phyloP scores from a whole-genome alignment of 2,113 vertebrate genomes.

The Carassius auratus region DNA sequence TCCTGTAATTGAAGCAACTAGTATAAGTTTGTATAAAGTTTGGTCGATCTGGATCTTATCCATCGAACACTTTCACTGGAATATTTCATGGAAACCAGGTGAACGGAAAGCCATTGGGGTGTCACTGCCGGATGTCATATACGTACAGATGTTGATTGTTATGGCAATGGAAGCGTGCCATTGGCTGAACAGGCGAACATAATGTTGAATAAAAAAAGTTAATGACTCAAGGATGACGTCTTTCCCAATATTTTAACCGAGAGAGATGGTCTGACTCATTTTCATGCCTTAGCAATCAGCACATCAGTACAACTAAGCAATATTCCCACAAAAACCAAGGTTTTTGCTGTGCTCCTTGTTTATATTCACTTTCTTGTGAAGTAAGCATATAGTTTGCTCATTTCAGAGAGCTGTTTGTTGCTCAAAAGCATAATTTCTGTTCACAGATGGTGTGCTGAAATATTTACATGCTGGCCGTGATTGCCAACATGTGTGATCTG shows the following conservation, averaged over 20 bases:
- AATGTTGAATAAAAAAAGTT: background rate
- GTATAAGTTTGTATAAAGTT: background rate
- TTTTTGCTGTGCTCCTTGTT: background rate
- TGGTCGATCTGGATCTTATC: slow-evolving; percentile 19
- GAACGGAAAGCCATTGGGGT: slow-evolving; percentile 28
- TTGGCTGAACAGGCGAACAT: slow-evolving; percentile 32
- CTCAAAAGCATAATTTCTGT: background rate
- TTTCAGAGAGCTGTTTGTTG: background rate
- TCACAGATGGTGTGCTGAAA: background rate
- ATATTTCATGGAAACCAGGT: background rate
- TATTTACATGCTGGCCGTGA: slow-evolving; percentile 38
- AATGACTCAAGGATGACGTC: slow-evolving; percentile 4
- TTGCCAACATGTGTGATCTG: slow-evolving; percentile 50
- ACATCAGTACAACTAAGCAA: background rate
- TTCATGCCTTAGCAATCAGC: slow-evolving; percentile 12
- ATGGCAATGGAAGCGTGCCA: slow-evolving; percentile 46
- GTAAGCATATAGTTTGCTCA: background rate
- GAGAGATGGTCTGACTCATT: slow-evolving; percentile 21
- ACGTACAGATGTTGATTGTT: slow-evolving; percentile 56
- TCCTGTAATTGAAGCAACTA: background rate
- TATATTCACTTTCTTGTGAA: background rate
- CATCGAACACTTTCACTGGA: slow-evolving; percentile 31
- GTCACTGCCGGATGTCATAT: slow-evolving; percentile 44
- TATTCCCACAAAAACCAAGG: slow-evolving; percentile 5
- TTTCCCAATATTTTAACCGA: background rate